Percentiles rank a stretch among this genome's conserved stretches.
Evolutionary conservation across 1,140 invertebrate species (phyloP).

Genomic region (Conus betulinus): DNA sequence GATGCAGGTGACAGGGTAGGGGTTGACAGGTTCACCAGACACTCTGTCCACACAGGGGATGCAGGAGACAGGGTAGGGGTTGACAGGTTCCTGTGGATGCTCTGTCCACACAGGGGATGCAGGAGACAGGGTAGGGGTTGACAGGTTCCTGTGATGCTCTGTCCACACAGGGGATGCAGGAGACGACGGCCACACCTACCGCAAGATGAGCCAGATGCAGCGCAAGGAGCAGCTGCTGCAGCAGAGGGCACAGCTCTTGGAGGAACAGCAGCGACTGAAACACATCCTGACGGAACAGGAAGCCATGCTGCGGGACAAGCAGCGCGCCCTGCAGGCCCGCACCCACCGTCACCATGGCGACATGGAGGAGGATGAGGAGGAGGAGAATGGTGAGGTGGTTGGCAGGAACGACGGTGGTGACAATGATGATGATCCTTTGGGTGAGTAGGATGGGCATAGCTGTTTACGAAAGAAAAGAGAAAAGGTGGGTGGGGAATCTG

Average conservation of each 20-base stretch:
- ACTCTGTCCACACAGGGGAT: too few relatives aligned
- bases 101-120: too few relatives aligned
- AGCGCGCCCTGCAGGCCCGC: constrained; percentile 38
- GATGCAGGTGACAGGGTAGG: too few relatives aligned
- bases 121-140: too few relatives aligned
- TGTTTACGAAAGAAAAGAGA: too few relatives aligned
- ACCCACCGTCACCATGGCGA: neutral
- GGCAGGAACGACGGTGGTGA: neutral
- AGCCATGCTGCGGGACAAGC: constrained; percentile 39
- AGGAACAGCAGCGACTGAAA: constrained; percentile 54
- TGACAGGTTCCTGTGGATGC: too few relatives aligned
- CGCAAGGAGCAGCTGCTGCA: constrained; percentile 51
- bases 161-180: constrained; percentile 8
- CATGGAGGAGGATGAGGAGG: neutral
- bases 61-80: too few relatives aligned
- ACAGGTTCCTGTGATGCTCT: too few relatives aligned
- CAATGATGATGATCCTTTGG: neutral
- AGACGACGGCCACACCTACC: constrained; percentile 38
- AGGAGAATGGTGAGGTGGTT: neutral
- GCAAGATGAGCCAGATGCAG: constrained; percentile 32
- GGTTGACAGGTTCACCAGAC: too few relatives aligned
- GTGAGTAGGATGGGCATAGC: neutral
- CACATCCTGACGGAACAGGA: constrained; percentile 51
- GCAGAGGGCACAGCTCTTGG: constrained; percentile 50
- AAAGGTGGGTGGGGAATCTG: too few relatives aligned